Conservation (phyloP, 2,797 vertebrate genomes). For the Prunella strophiata region DNA sequence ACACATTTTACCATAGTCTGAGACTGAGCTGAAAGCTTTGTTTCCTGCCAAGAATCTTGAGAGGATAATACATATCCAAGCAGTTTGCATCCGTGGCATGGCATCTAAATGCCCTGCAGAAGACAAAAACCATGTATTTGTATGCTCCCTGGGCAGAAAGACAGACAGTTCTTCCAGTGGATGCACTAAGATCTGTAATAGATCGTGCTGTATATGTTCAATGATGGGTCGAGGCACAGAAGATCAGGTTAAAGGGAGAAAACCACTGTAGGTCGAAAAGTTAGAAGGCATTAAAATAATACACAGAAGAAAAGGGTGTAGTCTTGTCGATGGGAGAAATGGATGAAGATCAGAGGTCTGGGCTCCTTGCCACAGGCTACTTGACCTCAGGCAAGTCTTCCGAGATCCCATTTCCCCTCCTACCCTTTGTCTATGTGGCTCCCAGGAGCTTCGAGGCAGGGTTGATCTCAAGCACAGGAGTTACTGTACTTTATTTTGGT, state of each 20-base stretch:
- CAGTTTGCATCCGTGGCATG: background rate
- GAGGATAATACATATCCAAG: background rate
- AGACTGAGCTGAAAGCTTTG: background rate
- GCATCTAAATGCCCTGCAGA: background rate
- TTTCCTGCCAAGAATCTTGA: conserved; percentile 12
- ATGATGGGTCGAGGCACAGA: background rate
- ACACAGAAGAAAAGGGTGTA: background rate
- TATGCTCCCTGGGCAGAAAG: background rate
- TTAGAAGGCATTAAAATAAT: background rate
- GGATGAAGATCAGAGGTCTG: background rate
- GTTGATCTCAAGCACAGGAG: background rate
- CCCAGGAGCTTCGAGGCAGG: background rate
- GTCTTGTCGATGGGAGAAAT: background rate
- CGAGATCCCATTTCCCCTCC: background rate
- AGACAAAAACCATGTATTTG: background rate
- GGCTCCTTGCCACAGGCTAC: background rate
- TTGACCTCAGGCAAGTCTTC: background rate
- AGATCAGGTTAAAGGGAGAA: background rate
- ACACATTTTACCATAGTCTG: background rate
- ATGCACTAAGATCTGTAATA: background rate
- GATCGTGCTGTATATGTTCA: background rate
- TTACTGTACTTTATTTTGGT: background rate
- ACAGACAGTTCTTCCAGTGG: background rate
- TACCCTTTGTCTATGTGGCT: background rate
- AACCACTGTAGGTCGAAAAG: background rate